Percentiles rank a stretch among this genome's conserved stretches.
These are phyloP conservation scores for Drosophila teissieri DNA, from an alignment of 1,140 invertebrate genomes.

Conservation along the genomic window DNA sequence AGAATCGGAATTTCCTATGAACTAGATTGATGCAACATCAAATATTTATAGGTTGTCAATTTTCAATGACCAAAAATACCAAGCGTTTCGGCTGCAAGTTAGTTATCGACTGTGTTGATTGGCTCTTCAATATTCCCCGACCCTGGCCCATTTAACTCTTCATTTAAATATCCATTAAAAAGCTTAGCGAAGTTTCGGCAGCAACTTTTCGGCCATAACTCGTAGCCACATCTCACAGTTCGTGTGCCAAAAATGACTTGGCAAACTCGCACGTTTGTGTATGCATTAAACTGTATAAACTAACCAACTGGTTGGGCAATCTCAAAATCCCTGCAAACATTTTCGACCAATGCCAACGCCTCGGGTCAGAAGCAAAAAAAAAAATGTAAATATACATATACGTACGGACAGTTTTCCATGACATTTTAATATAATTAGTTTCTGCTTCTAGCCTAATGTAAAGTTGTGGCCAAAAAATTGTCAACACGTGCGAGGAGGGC, in stretches of 20 bases:
- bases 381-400: slow-evolving; percentile 4
- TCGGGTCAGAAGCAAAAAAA: background rate
- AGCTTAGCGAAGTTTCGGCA: slow-evolving; percentile 29
- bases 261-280: slow-evolving; percentile 49
- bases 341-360: slow-evolving; percentile 54
- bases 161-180: slow-evolving; percentile 44
- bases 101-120: slow-evolving; percentile 28
- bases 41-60: slow-evolving; percentile 36
- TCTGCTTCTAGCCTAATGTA: slow-evolving; percentile 77
- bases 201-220: slow-evolving; percentile 37
- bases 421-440: slow-evolving; percentile 83
- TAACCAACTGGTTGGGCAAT: slow-evolving; percentile 44
- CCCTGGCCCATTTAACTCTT: slow-evolving; percentile 26
- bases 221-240: slow-evolving; percentile 39
- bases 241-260: slow-evolving; percentile 63
- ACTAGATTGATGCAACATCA: background rate
- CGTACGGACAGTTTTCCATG: slow-evolving; percentile 67
- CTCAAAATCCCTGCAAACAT: slow-evolving; percentile 60
- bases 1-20: background rate
- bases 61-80: background rate
- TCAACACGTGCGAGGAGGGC: slow-evolving; percentile 60
- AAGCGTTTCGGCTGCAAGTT: slow-evolving; percentile 1
- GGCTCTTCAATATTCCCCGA: slow-evolving; percentile 22
- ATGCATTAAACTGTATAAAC: slow-evolving; percentile 44
- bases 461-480: slow-evolving; percentile 80